These are phyloP conservation scores for Hirtodrosophila histrioides DNA, from an alignment of 2,888 invertebrate genomes.

Conservation along the genomic window DNA sequence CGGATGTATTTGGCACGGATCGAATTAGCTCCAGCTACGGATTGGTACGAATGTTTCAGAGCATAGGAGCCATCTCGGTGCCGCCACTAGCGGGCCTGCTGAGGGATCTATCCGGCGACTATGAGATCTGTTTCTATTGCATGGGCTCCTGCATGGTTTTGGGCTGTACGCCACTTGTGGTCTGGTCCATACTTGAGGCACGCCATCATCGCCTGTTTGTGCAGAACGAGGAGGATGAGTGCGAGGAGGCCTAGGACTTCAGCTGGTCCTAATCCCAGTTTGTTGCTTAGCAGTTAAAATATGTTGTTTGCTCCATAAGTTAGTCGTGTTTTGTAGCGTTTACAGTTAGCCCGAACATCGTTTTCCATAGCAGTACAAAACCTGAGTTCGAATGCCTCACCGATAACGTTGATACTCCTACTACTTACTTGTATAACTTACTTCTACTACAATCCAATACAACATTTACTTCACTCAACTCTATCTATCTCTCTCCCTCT, in stretches of 20 bases:
- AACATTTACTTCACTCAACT: conserved; percentile 24
- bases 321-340: conserved; percentile 70
- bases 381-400: conserved; percentile 74
- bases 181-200: conserved; percentile 83
- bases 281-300: conserved; percentile 39
- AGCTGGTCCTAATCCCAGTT: conserved; percentile 23
- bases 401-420: conserved; percentile 61
- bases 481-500: conserved; percentile 1
- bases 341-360: conserved; percentile 41
- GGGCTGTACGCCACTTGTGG: conserved; percentile 88
- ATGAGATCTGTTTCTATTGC: conserved; percentile 89
- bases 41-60: conserved; percentile 90
- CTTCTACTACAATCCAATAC: conserved; percentile 10
- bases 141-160: conserved; percentile 91
- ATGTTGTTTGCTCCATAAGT: conserved; percentile 45
- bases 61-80: conserved; percentile 89
- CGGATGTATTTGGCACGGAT: conserved; percentile 90
- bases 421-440: conserved; percentile 6
- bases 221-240: conserved; percentile 80
- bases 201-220: conserved; percentile 78
- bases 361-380: conserved; percentile 48
- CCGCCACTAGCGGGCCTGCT: conserved; percentile 89
- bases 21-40: conserved; percentile 91
- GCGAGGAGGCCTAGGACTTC: conserved; percentile 74
- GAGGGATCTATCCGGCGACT: conserved; percentile 89